Evolutionary conservation across 2,888 invertebrate species (phyloP), one percentile per base, ranked within the genome.

Genomic region (Agrochola litura): DNA sequence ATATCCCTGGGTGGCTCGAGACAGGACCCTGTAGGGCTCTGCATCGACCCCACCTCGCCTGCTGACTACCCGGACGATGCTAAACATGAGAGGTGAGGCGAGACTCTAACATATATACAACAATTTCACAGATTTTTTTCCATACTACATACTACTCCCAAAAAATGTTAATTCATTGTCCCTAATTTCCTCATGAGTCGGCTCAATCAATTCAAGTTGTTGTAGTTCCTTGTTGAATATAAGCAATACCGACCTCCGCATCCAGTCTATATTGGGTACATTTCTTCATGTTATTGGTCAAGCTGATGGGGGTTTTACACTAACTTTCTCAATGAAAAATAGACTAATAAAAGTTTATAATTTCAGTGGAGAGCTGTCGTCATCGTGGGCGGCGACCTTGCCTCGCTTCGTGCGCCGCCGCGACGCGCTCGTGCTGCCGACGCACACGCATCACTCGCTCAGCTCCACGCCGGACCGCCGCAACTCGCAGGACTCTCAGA

Each of bases 311-410:
- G 16, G 22, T 43, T 49, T 16, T 14, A 30, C 1, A 43, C 6
- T n/a, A 4, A 54, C 0, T 54, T 43, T n/a, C 1, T 60, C 2
- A n/a, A 16, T 41, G 6, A 63, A 58, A 37, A 46, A 16, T 14
- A 14, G 0, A 46, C 19, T 66, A 72, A 64, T 25, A 52, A 67
- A 60, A 25, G 2, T 14, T 12, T 30, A 49, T n/a, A 25, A 65
- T 73, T 80, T 67, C 73, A 98, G 98, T 79, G 98, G 98, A 86
- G 98, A 99, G 89, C 97, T 99, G 72, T 99, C 99, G 76, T 99
- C 99, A 0, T 98, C 99, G 0, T 99, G 99, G 98, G 99, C 98
- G 61, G 98, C 98, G 73, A 98, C 99, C 84, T 96, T 99, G 83
- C 99, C 99, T 0, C 98, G 98, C 86, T 97, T 99, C 91, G 98